Evolutionary conservation across 2,113 vertebrate species (phyloP), one percentile per base, ranked within the genome.

Genomic region (Callopanchax toddi): DNA sequence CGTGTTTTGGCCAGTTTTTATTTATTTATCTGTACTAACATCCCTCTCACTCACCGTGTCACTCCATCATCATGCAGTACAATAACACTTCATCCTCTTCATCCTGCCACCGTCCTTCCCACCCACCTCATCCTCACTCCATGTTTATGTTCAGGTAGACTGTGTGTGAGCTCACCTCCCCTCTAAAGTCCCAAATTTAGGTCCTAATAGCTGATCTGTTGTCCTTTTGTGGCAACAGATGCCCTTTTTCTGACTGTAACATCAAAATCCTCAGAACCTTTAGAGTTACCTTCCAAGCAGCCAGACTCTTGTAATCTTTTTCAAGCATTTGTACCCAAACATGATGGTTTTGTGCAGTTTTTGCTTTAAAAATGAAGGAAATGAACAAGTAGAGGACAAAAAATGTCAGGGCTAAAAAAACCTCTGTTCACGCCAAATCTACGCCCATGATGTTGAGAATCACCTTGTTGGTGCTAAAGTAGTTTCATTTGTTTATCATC

Each of bases 71-170:
- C 66, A 72, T 4, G 57, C 42, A 10, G 71, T 49, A 75, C 70
- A 70, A 21, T 88, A 87, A 89, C 83, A 72, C 63, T 61, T 32
- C 62, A 62, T 66, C 66, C 71, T 75, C 61, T 69, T 62, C 23
- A 13, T 76, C 78, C 67, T 77, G 85, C 79, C 89, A 86, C 80
- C 70, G 58, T 83, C 74, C 80, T 70, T 84, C 74, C 74, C 62
- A 58, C 9, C 66, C 20, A 59, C 55, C 70, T 58, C 74, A 48
- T 39, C 69, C 50, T 51, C 63, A 37, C 39, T 34, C 26, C 11
- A 18, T 11, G 16, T 25, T 59, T 26, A 44, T 73, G 63, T 60
- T n/a, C 53, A 64, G 58, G 51, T 70, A 54, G 45, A 39, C 26
- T 68, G 65, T 70, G 55, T 66, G 64, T 50, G 54, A 59, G 61